phyloP scores from a whole-genome alignment of 64 coral and sea anemone genomes.

The Stylophora pistillata region DNA sequence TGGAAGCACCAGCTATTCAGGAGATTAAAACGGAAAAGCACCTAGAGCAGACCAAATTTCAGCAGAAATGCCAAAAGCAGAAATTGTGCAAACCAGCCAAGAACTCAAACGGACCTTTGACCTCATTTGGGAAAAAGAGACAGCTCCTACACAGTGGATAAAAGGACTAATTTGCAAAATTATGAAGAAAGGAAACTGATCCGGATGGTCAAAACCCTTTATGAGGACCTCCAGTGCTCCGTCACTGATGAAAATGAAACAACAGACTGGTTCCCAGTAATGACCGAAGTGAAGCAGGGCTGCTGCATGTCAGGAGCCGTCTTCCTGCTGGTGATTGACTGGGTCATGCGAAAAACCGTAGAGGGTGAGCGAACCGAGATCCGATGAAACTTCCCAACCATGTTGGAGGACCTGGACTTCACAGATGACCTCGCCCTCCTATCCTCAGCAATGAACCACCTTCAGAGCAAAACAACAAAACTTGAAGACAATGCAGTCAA shows the following conservation, averaged over 20 bases:
- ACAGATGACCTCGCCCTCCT: conserved; percentile 21
- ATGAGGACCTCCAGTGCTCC: neutral
- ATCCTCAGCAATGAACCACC: conserved; percentile 13
- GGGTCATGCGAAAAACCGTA: conserved; percentile 20
- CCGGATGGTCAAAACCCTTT: too few relatives aligned
- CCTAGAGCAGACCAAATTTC: too few relatives aligned
- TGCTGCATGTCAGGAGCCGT: conserved; percentile 31
- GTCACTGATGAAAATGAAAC: neutral
- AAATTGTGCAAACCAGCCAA: too few relatives aligned
- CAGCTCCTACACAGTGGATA: too few relatives aligned
- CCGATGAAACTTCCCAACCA: conserved; percentile 34
- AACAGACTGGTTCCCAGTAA: conserved; percentile 3
- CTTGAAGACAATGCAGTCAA: too few relatives aligned
- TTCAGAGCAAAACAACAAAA: neutral
- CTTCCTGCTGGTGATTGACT: conserved; percentile 45
- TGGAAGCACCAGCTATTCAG: too few relatives aligned
- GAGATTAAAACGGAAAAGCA: too few relatives aligned
- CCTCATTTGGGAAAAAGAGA: too few relatives aligned
- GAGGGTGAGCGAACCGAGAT: neutral
- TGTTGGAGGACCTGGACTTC: conserved; percentile 35
- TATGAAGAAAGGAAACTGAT: too few relatives aligned
- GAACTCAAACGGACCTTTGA: too few relatives aligned
- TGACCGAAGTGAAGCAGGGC: conserved; percentile 22
- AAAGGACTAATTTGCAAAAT: too few relatives aligned
- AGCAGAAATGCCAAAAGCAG: too few relatives aligned